These are phyloP conservation scores for Stegana nigrithorax DNA, from an alignment of 2,888 invertebrate species.

Conservation along the genomic window DNA sequence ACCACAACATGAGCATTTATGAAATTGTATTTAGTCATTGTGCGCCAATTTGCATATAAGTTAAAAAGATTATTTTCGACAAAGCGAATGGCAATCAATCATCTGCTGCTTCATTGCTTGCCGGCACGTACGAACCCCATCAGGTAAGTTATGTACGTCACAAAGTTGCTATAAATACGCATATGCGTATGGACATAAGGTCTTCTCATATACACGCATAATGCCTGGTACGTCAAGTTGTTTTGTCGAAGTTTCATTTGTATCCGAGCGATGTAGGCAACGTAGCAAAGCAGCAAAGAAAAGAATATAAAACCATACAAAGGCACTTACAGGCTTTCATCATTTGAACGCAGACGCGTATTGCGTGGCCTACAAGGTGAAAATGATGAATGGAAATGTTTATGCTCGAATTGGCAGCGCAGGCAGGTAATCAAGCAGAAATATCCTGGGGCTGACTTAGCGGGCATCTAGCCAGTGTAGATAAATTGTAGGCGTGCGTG, in stretches of 20 bases:
- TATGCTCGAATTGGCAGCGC: conserved; percentile 52
- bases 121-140: neutral
- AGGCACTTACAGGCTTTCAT: too few relatives aligned
- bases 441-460: conserved; percentile 12
- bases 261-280: neutral
- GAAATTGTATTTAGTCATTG: conserved; percentile 32
- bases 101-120: conserved; percentile 11
- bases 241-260: neutral
- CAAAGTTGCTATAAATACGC: neutral
- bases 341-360: too few relatives aligned
- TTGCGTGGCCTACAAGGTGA: neutral
- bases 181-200: neutral
- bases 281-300: neutral
- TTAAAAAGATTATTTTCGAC: conserved; percentile 40
- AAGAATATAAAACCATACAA: too few relatives aligned
- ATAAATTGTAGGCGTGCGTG: too few relatives aligned
- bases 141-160: neutral
- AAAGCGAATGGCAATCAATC: conserved; percentile 4
- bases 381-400: conserved; percentile 56
- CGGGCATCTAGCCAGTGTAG: too few relatives aligned
- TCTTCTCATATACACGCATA: neutral
- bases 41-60: conserved; percentile 38
- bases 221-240: too few relatives aligned
- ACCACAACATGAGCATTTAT: neutral
- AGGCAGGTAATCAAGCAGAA: conserved; percentile 56